A percentile compares a stretch with the other conserved stretches of the same genome.
Evolutionary conservation across 2,797 vertebrate genomes (phyloP).

Genomic region (Artibeus jamaicensis): DNA sequence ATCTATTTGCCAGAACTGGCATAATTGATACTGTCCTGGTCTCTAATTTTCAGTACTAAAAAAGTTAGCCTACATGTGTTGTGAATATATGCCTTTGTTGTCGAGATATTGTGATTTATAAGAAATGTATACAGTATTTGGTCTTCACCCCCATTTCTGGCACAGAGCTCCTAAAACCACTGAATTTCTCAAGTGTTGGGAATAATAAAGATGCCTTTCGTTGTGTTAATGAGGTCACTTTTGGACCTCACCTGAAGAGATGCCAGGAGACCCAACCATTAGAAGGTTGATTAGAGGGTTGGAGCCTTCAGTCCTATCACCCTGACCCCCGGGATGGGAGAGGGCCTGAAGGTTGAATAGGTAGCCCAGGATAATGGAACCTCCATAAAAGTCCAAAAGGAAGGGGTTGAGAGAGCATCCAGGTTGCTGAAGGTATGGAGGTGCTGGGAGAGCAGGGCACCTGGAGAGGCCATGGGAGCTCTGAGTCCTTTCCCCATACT

Average conservation of each 20-base stretch:
- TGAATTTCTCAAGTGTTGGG: neutral
- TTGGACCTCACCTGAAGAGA: neutral
- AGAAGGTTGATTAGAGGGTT: neutral
- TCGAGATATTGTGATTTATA: neutral
- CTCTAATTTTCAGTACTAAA: neutral
- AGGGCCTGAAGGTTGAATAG: neutral
- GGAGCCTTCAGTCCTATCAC: neutral
- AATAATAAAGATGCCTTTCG: neutral
- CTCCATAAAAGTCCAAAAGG: neutral
- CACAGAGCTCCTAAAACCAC: neutral
- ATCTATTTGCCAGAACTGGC: neutral
- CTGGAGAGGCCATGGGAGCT: neutral
- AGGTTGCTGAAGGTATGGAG: neutral
- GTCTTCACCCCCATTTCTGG: neutral
- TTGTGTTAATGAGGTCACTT: neutral
- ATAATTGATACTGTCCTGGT: neutral
- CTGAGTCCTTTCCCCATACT: neutral
- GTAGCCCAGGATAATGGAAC: neutral
- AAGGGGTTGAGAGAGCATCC: neutral
- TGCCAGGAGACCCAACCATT: neutral
- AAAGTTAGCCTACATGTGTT: neutral
- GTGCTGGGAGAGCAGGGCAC: neutral
- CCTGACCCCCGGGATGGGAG: neutral
- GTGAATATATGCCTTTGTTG: neutral
- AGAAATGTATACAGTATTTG: neutral